Base-by-base conservation (phyloP, 2,888 invertebrate genomes). In the Drosophila falleni region DNA sequence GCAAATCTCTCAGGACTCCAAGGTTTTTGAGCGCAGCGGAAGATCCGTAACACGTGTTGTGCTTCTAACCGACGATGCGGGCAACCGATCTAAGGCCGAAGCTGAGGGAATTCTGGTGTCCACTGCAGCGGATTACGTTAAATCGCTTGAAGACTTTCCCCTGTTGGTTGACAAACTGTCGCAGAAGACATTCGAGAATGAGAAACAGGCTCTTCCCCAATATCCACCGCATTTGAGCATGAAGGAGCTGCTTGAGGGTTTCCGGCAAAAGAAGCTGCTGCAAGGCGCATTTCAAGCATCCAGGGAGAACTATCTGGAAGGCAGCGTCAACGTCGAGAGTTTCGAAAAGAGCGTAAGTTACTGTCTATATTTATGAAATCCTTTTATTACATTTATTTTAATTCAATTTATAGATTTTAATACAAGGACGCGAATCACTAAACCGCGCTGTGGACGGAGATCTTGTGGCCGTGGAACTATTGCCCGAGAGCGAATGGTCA, bases 381-480 rank as follows among this genome's bases (percentile, higher is more conserved):
- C 2, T 4, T 3, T 23, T 23, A 23, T 23, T 11, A 26, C 2
- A 31, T 3, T 35, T 1, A n/a, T 29, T 26, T 41, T 23, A 2
- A 11, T 37, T 10, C 23, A 9, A 2, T 16, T 33, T 51, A 89
- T 9, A 96, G 96, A 94, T 98, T 71, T 93, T 98, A 8, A 94
- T 98, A 19, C 97, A 98, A 95, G 98, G 98, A 1, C 95, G 96
- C 67, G 94, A 95, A 59, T 95, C 97, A 56, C 94, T 99, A 61
- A 99, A 99, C 92, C 95, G 99, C 71, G 97, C 98, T 3, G 96
- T 99, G 0, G 97, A 99, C 91, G 98, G 98, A 5, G 99, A 99
- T 91, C 93, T 96, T 42, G 98, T 99, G 5, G 99, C 98, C 5
- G 93, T 99, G 58, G 95, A 98, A 93, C 93, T 99, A 50, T 94